Percentiles rank a stretch among this genome's conserved stretches.
These are phyloP conservation scores for Podarcis cretensis DNA, from an alignment of 2,113 vertebrate species.

Conservation along the genomic window DNA sequence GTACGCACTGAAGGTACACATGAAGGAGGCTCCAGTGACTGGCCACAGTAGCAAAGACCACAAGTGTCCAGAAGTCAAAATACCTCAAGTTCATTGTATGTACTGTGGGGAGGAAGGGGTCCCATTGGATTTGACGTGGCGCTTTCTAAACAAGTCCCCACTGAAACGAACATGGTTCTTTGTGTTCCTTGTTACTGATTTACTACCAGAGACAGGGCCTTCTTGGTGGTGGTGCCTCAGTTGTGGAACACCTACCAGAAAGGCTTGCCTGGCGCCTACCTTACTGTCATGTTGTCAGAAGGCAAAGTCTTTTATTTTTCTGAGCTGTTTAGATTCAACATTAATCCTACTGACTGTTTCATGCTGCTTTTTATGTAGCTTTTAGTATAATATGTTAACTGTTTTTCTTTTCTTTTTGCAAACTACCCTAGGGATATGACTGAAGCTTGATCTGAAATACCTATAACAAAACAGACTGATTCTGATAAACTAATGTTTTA, in stretches of 20 bases:
- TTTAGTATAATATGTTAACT: too few relatives aligned
- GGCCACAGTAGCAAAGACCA: not conserved
- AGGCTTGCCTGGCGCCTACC: too few relatives aligned
- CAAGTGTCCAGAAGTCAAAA: not conserved
- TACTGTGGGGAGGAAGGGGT: too few relatives aligned
- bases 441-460: not conserved
- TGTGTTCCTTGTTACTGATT: too few relatives aligned
- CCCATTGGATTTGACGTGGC: not conserved
- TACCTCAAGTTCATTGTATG: not conserved
- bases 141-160: not conserved
- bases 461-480: not conserved
- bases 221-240: not conserved
- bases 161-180: not conserved
- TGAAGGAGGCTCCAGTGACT: too few relatives aligned
- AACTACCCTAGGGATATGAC: not conserved
- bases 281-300: too few relatives aligned
- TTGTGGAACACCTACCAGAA: not conserved
- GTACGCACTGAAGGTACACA: too few relatives aligned
- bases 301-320: too few relatives aligned
- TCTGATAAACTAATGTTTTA: not conserved
- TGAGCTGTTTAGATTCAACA: too few relatives aligned
- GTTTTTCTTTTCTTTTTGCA: not conserved
- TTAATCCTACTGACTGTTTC: too few relatives aligned
- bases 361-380: too few relatives aligned
- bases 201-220: too few relatives aligned